phyloP scores from a whole-genome alignment of 2,888 invertebrate genomes.

The Parasteatoda lunata region DNA sequence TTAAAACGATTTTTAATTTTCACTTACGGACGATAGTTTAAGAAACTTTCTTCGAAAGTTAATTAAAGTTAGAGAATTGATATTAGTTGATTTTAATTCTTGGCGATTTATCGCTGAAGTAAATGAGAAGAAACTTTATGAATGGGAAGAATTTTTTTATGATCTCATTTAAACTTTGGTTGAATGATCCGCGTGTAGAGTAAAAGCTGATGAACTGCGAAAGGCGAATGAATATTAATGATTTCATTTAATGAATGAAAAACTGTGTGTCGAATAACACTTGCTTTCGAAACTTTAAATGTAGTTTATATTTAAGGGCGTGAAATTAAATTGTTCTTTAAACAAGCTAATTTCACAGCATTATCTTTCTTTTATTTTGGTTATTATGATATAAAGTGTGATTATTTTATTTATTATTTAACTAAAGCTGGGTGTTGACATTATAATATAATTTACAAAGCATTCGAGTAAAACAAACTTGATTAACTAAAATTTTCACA shows the following conservation, averaged over 20 bases:
- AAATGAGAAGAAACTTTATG: conserved; percentile 24
- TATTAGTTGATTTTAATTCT: conserved; percentile 15
- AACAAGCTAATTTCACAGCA: too few relatives aligned
- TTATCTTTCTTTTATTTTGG: too few relatives aligned
- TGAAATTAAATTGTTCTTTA: too few relatives aligned
- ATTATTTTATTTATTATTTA: too few relatives aligned
- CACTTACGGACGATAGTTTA: not conserved
- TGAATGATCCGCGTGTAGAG: conserved; percentile 14
- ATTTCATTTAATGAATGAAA: conserved; percentile 16
- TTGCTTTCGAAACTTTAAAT: not conserved
- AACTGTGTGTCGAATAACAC: conserved; percentile 13
- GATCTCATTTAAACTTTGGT: conserved; percentile 34
- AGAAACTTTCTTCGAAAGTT: conserved; percentile 11
- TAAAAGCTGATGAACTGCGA: conserved; percentile 22
- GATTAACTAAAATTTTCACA: too few relatives aligned
- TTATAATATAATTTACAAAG: too few relatives aligned
- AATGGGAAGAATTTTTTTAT: conserved; percentile 13
- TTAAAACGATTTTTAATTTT: conserved; percentile 1
- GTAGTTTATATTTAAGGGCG: too few relatives aligned
- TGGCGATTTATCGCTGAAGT: conserved; percentile 32
- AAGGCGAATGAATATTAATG: conserved; percentile 40
- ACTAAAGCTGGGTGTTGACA: too few relatives aligned
- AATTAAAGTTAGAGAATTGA: conserved; percentile 12
- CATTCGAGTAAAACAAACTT: too few relatives aligned
- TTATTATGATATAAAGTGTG: too few relatives aligned